Evolutionary conservation across 2,113 vertebrate genomes (phyloP), one percentile per base, ranked within the genome.

Genomic region (Xiphias gladius): DNA sequence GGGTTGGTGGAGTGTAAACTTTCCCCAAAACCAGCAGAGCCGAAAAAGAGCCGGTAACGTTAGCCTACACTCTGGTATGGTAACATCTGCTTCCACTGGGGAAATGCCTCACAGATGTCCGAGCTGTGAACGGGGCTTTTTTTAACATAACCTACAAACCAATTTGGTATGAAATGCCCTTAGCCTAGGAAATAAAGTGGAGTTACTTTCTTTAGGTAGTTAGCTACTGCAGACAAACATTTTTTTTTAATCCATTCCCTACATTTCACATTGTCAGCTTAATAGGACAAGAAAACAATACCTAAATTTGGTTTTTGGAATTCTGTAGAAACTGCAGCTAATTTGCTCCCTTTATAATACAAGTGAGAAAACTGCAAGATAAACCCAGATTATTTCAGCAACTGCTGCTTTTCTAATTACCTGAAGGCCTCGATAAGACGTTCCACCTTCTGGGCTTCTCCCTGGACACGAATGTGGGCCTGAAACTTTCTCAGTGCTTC

Each of bases 401-500:
- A 7, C 43, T 13, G 7, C 22, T 1, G 1, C 17, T 48, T 66
- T 43, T 46, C 46, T 39, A 70, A 91, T 26, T 88, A 99, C 98
- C 98, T 99, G 88, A 98, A 99, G 30, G 98, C 98, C 92, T 99
- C 98, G 19, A 99, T 98, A 72, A 99, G 97, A 50, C 97, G 91
- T 88, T 99, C 98, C 91, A 99, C 98, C 85, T 99, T 99, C 94
- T 99, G 98, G 4, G 98, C 98, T 92, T 99, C 98, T 72, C 98
- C 98, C 82, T 99, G 98, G 66, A 99, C 98, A 57, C 98, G 97
- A 75, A 99, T 99, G 90, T 99, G 98, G 39, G 98, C 97, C 92
- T 99, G 98, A 92, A 99, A 99, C 93, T 99, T 99, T 91, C 98
- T 95, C 89, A 99, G 95, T 6, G 98, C 98, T 91, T 99, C 98